Evolutionary conservation across 2,797 vertebrate species (phyloP), one percentile per base, ranked within the genome.

Genomic region (Pseudochaenichthys georgianus): DNA sequence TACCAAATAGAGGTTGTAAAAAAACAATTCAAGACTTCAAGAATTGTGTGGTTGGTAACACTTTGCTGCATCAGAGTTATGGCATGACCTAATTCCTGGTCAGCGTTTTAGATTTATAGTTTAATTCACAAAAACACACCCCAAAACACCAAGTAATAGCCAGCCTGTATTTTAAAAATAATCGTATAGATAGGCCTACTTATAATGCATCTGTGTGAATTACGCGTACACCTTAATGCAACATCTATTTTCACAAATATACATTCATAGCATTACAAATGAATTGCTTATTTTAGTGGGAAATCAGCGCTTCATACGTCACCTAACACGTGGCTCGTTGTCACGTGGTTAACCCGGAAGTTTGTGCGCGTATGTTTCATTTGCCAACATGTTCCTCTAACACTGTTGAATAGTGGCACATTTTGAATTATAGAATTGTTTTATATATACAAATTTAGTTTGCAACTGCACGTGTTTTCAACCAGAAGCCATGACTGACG

Each of bases 271-370:
- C 11, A 51, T 13, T 13, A 9, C 13, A 16, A 28, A 64, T 58
- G 8, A 38, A 38, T 1, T 13, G 5, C 12, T 17, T 3, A 21
- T 28, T 60, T 43, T 1, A 16, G 28, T 1, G 38, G 2, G 5
- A 7, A 9, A 11, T 0, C n/a, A 10, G 13, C 8, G 42, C 41
- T 0, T n/a, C 0, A 1, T 8, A 59, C 87, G 86, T 88, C 78
- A 77, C 15, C 0, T 2, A 62, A 13, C 91, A 94, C 91, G 87
- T 94, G 89, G 43, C 0, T 21, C 1, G 0, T 13, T 16, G 28
- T 69, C 92, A 88, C 88, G 84, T 83, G 83, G 61, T 28, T 13
- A 87, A 81, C 75, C 69, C 87, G 93, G 93, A 94, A 88, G 85
- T 83, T 0, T 43, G 47, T 16, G 1, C 23, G 13, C 34, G 9